Evolutionary conservation across 2,888 invertebrate species (phyloP).

Genomic region (Dynastes hyllus): DNA sequence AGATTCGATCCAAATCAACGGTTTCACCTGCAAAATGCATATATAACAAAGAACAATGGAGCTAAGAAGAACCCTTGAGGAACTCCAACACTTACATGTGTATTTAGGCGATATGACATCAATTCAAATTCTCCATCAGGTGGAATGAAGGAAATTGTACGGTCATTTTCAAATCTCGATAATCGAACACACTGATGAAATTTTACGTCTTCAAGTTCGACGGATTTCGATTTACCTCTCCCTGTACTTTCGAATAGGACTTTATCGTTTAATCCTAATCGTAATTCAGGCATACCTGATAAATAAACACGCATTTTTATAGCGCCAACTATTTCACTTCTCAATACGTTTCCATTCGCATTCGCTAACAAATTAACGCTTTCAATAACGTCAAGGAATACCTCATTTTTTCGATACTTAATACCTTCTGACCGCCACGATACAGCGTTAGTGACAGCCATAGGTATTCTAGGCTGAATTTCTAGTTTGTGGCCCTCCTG

Average conservation of each 20-base stretch:
- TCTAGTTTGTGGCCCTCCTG: slow-evolving; percentile 99
- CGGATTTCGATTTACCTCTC: slow-evolving; percentile 97
- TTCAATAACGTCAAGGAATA: slow-evolving; percentile 98
- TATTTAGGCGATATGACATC: slow-evolving; percentile 98
- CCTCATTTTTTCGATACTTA: slow-evolving; percentile 99
- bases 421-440: slow-evolving; percentile 99
- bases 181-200: slow-evolving; percentile 98
- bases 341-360: slow-evolving; percentile 96
- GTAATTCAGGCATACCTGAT: slow-evolving; percentile 98
- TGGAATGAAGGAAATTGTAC: slow-evolving; percentile 98
- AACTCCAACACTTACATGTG: slow-evolving; percentile 77
- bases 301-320: slow-evolving; percentile 99
- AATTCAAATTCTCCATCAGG: slow-evolving; percentile 99
- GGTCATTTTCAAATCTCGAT: slow-evolving; percentile 97
- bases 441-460: slow-evolving; percentile 99
- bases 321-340: slow-evolving; percentile 98
- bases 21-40: slow-evolving; percentile 78
- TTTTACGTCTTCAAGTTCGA: slow-evolving; percentile 98
- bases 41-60: background rate
- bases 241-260: slow-evolving; percentile 98
- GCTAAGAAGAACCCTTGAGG: background rate
- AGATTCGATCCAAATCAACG: slow-evolving; percentile 99
- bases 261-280: slow-evolving; percentile 97
- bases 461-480: slow-evolving; percentile 95
- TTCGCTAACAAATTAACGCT: slow-evolving; percentile 97